Evolutionary conservation across 2,797 vertebrate species (phyloP), one percentile per base, ranked within the genome.

Genomic region (Buphagus erythrorhynchus): DNA sequence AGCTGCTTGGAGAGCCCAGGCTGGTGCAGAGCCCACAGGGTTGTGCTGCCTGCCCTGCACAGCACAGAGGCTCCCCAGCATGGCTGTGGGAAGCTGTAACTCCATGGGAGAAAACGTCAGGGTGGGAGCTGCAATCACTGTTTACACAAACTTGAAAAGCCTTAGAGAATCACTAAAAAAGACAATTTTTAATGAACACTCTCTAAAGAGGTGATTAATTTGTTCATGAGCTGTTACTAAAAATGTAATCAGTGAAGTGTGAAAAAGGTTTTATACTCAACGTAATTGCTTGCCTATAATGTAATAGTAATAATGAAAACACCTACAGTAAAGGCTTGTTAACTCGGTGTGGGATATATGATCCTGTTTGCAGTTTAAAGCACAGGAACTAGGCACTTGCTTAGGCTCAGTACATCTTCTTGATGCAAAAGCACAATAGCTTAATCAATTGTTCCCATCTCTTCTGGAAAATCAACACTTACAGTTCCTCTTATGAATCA

Each of bases 401-500:
- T 76, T 71, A 74, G 0, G 2, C 35, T 93, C 17, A 8, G 45
- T 51, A 19, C 51, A 72, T 65, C 48, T 71, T 86, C 63, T 73
- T 76, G 49, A 90, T 93, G 93, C 71, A 75, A 68, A 94, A 86
- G 81, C 88, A 73, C 51, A 58, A 79, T 20, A 65, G 40, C 61
- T 85, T 90, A 75, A 84, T 71, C 59, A 43, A 66, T 90, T 91
- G 62, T 84, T 88, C 61, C 65, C 54, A 71, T 83, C 59, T 77
- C 68, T 62, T 72, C 90, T 76, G 65, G 73, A 89, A 96, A 97
- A 92, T 79, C 67, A 92, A 83, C 66, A 77, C 77, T 87, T 88
- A 93, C 22, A 78, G 93, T 62, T 83, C 75, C 49, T 85, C 88
- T 95, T 80, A 92, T 90, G 94, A 97, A 68, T 96, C 95, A 97